Percentiles rank a stretch among this genome's conserved stretches.
Evolutionary conservation across 2,888 invertebrate genomes (phyloP).

Genomic region (Hoplodrina blanda): DNA sequence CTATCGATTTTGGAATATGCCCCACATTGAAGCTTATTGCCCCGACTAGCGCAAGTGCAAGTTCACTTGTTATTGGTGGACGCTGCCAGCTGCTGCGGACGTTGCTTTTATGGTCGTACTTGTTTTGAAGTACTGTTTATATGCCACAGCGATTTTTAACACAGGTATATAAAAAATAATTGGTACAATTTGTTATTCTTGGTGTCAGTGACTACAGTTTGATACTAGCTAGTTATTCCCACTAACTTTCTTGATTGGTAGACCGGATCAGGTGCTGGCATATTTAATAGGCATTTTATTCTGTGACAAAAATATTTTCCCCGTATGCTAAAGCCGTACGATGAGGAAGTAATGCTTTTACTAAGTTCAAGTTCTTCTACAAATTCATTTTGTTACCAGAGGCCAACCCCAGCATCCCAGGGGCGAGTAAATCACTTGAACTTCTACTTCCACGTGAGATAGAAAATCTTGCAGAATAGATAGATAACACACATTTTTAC

Average conservation of each 20-base stretch:
- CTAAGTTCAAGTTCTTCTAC: constrained; percentile 4
- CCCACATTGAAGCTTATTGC: constrained; percentile 60
- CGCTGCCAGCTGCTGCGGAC: constrained; percentile 27
- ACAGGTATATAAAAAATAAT: neutral
- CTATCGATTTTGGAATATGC: constrained; percentile 67
- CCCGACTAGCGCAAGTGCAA: constrained; percentile 51
- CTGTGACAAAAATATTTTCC: neutral
- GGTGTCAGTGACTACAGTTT: neutral
- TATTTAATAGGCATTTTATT: neutral
- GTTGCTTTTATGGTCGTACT: constrained; percentile 5
- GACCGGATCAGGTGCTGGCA: neutral
- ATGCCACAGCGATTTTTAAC: neutral
- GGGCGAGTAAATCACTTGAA: constrained; percentile 45
- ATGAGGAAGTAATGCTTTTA: neutral
- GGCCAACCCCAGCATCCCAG: neutral
- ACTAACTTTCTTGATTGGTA: neutral
- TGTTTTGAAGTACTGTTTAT: constrained; percentile 3
- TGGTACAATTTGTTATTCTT: neutral
- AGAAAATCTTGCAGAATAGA: constrained; percentile 27
- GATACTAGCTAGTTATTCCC: neutral
- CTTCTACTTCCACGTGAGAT: constrained; percentile 36
- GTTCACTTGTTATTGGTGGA: constrained; percentile 46
- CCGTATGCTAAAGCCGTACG: neutral
- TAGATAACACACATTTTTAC: constrained; percentile 31
- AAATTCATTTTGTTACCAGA: constrained; percentile 31